phyloP scores from a whole-genome alignment of 2,797 vertebrate species.

The Girardinus metallicus region DNA sequence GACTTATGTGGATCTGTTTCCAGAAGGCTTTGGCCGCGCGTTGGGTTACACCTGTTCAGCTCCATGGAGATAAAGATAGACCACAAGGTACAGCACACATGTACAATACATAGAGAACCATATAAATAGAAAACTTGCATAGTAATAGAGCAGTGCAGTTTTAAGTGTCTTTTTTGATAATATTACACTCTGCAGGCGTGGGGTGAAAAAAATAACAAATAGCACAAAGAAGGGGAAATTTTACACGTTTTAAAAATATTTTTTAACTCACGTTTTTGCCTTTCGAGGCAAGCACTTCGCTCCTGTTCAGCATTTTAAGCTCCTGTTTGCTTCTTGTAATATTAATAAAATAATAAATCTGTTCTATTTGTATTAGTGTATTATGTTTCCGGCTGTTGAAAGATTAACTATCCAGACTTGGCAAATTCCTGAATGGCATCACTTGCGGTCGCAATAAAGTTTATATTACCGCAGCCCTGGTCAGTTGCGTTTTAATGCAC shows the following conservation, averaged over 20 bases:
- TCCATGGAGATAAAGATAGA: conserved; percentile 72
- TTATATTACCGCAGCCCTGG: conserved; percentile 48
- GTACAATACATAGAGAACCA: conserved; percentile 44
- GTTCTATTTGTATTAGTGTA: conserved; percentile 15
- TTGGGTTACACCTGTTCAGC: conserved; percentile 73
- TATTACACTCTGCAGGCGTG: background rate
- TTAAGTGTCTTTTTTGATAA: background rate
- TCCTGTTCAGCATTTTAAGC: background rate
- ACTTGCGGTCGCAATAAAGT: conserved; percentile 48
- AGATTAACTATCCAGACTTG: conserved; percentile 47
- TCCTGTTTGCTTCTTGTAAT: background rate
- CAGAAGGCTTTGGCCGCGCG: conserved; percentile 52
- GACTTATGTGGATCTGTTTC: conserved; percentile 75
- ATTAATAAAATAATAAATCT: conserved; percentile 22
- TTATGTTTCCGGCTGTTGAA: conserved; percentile 34
- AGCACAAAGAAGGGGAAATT: background rate
- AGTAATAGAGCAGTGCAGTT: conserved; percentile 28
- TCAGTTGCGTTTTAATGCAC: conserved; percentile 50
- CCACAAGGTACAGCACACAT: conserved; percentile 59
- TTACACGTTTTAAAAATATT: background rate
- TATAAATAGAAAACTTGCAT: conserved; percentile 54
- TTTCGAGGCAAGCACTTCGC: background rate
- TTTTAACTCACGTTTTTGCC: background rate
- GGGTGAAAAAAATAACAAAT: background rate
- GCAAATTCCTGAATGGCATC: conserved; percentile 28